Evolutionary conservation across 2,888 invertebrate genomes (phyloP).

Genomic region (Drosophila anomelani): DNA sequence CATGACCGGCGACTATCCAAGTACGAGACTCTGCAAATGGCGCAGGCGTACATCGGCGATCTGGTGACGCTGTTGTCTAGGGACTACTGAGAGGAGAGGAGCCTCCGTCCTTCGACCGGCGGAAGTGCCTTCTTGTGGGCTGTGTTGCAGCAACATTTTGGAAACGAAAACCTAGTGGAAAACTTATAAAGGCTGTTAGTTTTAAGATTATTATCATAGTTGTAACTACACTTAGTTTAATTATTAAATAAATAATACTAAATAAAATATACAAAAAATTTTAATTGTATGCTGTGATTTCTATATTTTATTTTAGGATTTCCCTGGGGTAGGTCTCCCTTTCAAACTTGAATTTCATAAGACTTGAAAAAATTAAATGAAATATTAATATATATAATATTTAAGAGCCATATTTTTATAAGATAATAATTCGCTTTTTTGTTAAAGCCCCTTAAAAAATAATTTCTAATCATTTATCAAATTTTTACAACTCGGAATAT

Average conservation of each 20-base stretch:
- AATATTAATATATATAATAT: neutral
- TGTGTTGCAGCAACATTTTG: constrained; percentile 55
- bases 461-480: neutral
- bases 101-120: neutral
- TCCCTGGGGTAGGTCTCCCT: too few species aligned
- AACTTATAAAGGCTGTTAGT: constrained; percentile 75
- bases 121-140: constrained; percentile 3
- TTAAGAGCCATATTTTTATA: too few species aligned
- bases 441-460: neutral
- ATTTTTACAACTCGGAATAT: neutral
- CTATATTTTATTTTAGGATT: neutral
- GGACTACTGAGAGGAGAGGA: constrained; percentile 63
- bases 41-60: constrained; percentile 90
- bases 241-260: constrained; percentile 7
- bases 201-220: constrained; percentile 33
- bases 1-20: constrained; percentile 90
- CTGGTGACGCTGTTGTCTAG: constrained; percentile 87
- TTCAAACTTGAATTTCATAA: neutral
- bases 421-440: too few species aligned
- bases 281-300: neutral
- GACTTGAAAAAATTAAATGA: neutral
- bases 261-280: constrained; percentile 15
- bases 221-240: constrained; percentile 24
- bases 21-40: constrained; percentile 92
- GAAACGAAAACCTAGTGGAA: constrained; percentile 60